phyloP scores from a whole-genome alignment of 2,113 vertebrate species.

The Felis chaus region DNA sequence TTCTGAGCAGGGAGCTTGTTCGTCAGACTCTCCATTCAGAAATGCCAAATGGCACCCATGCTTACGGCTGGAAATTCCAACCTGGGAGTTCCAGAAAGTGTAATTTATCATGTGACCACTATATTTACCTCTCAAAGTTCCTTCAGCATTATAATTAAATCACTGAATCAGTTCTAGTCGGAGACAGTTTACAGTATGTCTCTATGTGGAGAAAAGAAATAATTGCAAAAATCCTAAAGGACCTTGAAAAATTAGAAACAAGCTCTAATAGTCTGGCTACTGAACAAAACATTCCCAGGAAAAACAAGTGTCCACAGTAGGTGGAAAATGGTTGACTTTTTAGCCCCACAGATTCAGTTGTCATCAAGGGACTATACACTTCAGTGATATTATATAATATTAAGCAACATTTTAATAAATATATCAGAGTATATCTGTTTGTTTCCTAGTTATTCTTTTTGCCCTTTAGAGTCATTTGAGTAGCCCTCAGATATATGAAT shows the following conservation, averaged over 20 bases:
- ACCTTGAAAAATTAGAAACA: not conserved
- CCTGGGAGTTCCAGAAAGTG: slow-evolving; percentile 38
- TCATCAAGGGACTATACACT: not conserved
- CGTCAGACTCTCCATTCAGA: not conserved
- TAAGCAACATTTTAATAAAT: not conserved
- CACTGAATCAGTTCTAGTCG: not conserved
- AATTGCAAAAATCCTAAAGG: not conserved
- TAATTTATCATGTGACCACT: not conserved
- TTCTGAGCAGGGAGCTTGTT: slow-evolving; percentile 32
- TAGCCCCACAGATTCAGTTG: not conserved
- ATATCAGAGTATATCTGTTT: not conserved
- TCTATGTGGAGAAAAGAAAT: not conserved
- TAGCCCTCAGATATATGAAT: not conserved
- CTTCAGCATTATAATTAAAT: not conserved
- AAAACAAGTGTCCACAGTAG: not conserved
- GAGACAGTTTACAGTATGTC: not conserved
- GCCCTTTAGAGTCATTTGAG: not conserved
- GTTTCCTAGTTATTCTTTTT: not conserved
- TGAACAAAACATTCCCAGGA: not conserved
- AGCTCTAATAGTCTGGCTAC: not conserved
- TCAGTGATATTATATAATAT: not conserved
- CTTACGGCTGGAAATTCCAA: not conserved
- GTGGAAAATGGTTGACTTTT: not conserved
- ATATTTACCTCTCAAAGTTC: not conserved
- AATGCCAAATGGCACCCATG: not conserved